Base-by-base conservation (phyloP, 2,888 invertebrate species). In the Hirtodrosophila trivittata region DNA sequence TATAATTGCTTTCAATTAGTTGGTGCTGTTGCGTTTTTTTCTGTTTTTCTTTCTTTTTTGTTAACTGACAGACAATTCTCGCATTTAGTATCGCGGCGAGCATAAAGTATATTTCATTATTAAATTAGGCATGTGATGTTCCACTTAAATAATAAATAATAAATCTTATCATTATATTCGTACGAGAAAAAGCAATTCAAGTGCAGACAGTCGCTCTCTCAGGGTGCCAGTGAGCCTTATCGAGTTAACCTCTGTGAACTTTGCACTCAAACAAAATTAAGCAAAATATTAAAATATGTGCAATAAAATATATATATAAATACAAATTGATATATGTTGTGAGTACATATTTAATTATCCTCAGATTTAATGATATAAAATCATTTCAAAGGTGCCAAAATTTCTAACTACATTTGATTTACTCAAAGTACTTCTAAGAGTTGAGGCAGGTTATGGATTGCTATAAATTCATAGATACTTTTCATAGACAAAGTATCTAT, bases 1-100 rank as follows among this genome's bases (percentile, higher is more conserved):
- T 57, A 67, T 85, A 82, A 78, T 78, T 78, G 78, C 71, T 47
- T 71, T 75, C 68, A 78, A 78, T 85, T 82, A 71, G 57, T 25
- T 54, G 56, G 18, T 21, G 18, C 18, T 5, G 2, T 21, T 45
- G 39, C 25, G 33, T 33, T 9, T 33, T 30, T 18, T 37, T 6
- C 32, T 49, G 9, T 33, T 60, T 26, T 16, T 46, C 26, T 50
- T 33, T 26, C 21, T 35, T 25, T 30, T 42, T 39, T 52, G 30
- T 37, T 6, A 14, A 16, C 46, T 9, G 41, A n/a, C 10, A n/a
- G 37, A 5, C 45, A n/a, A 41, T 47, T 47, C 51, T 32, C 41
- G 10, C 37, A 39, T 41, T 35, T 54, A 25, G 51, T 47, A 28
- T 16, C 21, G 46, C 67, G 55, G 66, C 66, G 8, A 35, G 37